These are phyloP conservation scores for Cyprinella venusta DNA, from an alignment of 2,797 vertebrate genomes.

Conservation along the genomic window DNA sequence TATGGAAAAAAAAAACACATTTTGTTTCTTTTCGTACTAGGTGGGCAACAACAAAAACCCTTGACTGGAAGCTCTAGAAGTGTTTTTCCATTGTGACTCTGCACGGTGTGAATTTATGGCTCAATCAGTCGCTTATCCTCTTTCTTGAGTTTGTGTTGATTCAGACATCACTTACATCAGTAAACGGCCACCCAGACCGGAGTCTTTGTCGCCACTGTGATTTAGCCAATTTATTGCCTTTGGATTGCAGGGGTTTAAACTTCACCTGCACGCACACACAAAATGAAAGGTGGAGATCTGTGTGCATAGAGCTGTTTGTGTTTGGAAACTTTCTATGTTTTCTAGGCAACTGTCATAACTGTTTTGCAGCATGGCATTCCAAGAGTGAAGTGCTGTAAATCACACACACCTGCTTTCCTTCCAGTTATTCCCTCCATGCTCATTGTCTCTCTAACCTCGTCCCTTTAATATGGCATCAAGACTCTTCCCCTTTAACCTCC, in stretches of 20 bases:
- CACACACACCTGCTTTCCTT: not conserved
- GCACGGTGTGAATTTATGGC: constrained; percentile 30
- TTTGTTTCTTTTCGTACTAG: constrained; percentile 12
- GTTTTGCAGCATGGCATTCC: constrained; percentile 39
- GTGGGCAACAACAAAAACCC: constrained; percentile 33
- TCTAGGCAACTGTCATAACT: constrained; percentile 55
- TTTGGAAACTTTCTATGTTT: constrained; percentile 28
- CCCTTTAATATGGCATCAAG: constrained; percentile 32
- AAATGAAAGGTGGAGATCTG: not conserved
- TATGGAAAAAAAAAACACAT: constrained; percentile 18
- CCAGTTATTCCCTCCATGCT: constrained; percentile 16
- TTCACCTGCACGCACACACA: constrained; percentile 11
- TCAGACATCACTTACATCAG: constrained; percentile 1
- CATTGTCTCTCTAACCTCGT: constrained; percentile 12
- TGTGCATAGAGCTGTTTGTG: constrained; percentile 29
- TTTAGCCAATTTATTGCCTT: constrained; percentile 12
- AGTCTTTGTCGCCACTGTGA: not conserved
- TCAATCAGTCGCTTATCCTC: constrained; percentile 20
- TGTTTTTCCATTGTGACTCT: constrained; percentile 32
- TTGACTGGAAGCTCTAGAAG: constrained; percentile 16
- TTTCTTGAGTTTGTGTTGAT: not conserved
- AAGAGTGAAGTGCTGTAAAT: constrained; percentile 28
- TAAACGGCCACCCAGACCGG: constrained; percentile 33
- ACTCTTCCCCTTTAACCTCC: constrained; percentile 35
- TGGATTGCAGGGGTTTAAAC: not conserved